Evolutionary conservation across 2,797 vertebrate genomes (phyloP).

Genomic region (Anniella stebbinsi): DNA sequence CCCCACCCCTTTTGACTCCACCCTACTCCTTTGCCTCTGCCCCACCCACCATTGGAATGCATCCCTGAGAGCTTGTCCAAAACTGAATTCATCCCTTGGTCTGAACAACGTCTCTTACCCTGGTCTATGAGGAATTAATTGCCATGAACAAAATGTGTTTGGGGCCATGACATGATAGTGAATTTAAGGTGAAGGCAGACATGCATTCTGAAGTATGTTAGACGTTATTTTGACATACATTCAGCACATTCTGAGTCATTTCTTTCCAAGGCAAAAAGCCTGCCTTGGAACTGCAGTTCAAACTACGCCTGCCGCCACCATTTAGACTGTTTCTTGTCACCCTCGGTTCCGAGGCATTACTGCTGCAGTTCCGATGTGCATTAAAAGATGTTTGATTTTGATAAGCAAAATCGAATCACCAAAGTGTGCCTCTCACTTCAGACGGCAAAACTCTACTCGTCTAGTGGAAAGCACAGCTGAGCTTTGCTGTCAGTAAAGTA

Average conservation of each 20-base stretch:
- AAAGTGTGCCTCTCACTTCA: slow-evolving; percentile 44
- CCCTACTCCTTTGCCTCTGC: too few relatives aligned
- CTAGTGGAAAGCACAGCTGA: slow-evolving; percentile 61
- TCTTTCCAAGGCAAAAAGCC: not conserved
- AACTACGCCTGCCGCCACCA: not conserved
- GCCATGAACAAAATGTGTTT: slow-evolving; percentile 67
- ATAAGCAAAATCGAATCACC: slow-evolving; percentile 56
- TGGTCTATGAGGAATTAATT: slow-evolving; percentile 62
- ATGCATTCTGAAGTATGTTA: not conserved
- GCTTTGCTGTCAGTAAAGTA: slow-evolving; percentile 74
- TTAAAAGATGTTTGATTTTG: slow-evolving; percentile 62
- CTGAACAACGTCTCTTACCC: slow-evolving; percentile 8
- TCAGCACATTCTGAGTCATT: not conserved
- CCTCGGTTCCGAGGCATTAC: not conserved
- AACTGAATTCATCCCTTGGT: too few relatives aligned
- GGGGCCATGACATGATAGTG: slow-evolving; percentile 41
- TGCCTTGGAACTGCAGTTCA: not conserved
- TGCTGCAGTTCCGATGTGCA: slow-evolving; percentile 55
- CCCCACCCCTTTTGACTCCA: too few relatives aligned
- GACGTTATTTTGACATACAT: not conserved
- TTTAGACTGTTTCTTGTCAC: not conserved
- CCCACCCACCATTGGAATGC: too few relatives aligned
- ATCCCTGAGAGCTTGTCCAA: too few relatives aligned
- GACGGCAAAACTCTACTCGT: slow-evolving; percentile 61
- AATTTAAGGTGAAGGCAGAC: not conserved